phyloP scores from a whole-genome alignment of 2,113 vertebrate genomes.

The Oreotragus oreotragus region DNA sequence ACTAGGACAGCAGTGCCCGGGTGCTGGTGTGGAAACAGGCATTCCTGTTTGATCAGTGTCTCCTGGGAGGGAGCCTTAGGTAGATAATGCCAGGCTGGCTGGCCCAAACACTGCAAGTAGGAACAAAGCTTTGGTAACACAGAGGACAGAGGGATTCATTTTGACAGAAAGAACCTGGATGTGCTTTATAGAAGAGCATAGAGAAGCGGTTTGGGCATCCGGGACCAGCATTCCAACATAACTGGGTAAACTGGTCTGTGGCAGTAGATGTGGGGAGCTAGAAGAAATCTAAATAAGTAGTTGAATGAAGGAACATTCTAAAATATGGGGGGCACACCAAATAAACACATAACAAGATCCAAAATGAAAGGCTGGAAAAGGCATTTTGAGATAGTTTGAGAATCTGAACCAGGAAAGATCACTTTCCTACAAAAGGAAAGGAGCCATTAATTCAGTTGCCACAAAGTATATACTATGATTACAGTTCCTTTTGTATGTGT shows the following conservation, averaged over 20 bases:
- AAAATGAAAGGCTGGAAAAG: background rate
- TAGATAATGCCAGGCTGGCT: background rate
- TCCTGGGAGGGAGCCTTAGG: background rate
- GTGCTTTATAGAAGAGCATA: background rate
- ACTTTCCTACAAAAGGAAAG: background rate
- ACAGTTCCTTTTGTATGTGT: background rate
- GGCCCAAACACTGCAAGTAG: too few relatives aligned
- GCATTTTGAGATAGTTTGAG: background rate
- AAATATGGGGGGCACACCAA: background rate
- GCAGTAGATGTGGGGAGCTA: background rate
- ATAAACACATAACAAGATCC: background rate
- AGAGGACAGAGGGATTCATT: background rate
- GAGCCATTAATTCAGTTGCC: background rate
- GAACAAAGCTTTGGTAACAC: background rate
- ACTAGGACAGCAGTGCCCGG: background rate
- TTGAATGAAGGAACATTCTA: background rate
- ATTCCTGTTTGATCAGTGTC: background rate
- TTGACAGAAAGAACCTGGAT: background rate
- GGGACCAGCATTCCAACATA: background rate
- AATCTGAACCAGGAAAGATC: background rate
- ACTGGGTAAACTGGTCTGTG: background rate
- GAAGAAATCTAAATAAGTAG: background rate
- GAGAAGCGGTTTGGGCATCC: background rate
- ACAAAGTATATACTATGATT: background rate
- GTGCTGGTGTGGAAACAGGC: background rate